Evolutionary conservation across 2,888 invertebrate species (phyloP).

Genomic region (Colletes collaris): DNA sequence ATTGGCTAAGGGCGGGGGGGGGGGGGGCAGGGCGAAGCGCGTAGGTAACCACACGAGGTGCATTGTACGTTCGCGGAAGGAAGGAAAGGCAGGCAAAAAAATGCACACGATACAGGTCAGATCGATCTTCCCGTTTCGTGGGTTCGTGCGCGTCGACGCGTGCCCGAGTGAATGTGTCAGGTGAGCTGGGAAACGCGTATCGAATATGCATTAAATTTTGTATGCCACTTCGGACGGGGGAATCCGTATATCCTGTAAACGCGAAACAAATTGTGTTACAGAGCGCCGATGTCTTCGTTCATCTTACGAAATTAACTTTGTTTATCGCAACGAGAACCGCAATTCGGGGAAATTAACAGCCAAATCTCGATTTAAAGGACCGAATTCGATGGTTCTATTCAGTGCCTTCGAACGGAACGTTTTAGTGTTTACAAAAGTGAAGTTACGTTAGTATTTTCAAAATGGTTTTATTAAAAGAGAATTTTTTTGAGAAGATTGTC

Average conservation of each 20-base stretch:
- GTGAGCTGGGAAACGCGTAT: conserved; percentile 47
- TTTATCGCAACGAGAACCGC: not conserved
- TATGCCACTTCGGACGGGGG: not conserved
- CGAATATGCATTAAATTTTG: conserved; percentile 48
- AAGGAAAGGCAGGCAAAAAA: conserved; percentile 51
- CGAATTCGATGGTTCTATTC: too few species aligned
- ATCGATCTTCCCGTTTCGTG: conserved; percentile 65
- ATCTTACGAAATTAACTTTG: not conserved
- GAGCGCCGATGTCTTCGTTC: not conserved
- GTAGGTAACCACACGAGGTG: conserved; percentile 50
- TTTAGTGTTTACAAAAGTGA: too few species aligned
- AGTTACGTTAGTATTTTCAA: too few species aligned
- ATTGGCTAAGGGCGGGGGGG: not conserved
- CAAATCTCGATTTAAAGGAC: too few species aligned
- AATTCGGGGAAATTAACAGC: too few species aligned
- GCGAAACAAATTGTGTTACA: not conserved
- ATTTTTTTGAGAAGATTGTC: too few species aligned
- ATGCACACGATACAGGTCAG: conserved; percentile 61
- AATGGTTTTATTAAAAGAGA: too few species aligned
- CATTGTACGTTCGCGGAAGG: conserved; percentile 40
- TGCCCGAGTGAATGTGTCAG: conserved; percentile 32
- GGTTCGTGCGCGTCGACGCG: conserved; percentile 60
- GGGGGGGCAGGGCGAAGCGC: conserved; percentile 11
- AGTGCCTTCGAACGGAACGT: not conserved
- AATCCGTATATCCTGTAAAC: not conserved